A percentile compares a stretch with the other conserved stretches of the same genome.
phyloP scores from a whole-genome alignment of 2,888 invertebrate species.

The Clanis bilineata region DNA sequence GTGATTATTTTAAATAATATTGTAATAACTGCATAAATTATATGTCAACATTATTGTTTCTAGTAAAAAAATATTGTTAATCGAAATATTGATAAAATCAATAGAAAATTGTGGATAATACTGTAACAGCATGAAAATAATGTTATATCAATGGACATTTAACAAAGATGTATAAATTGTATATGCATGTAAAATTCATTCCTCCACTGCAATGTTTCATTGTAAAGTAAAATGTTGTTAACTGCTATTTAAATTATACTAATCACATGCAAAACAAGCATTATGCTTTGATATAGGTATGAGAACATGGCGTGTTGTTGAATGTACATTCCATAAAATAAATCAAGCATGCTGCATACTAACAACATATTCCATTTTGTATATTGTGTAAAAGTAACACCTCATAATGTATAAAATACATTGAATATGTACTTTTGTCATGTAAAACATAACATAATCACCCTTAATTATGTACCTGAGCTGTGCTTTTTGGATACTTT shows the following conservation, averaged over 20 bases:
- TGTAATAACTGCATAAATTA: not conserved
- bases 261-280: not conserved
- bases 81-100: no score
- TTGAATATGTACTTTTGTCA: conserved; percentile 16
- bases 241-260: not conserved
- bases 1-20: not conserved
- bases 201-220: not conserved
- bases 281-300: not conserved
- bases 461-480: conserved; percentile 51
- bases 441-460: conserved; percentile 21
- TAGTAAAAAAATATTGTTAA: no score
- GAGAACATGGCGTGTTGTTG: no score
- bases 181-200: no score
- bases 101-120: not conserved
- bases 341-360: not conserved
- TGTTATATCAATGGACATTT: no score
- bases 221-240: not conserved
- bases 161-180: not conserved
- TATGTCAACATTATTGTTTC: not conserved
- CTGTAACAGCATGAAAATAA: not conserved
- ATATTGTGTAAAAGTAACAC: conserved; percentile 16
- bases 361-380: not conserved
- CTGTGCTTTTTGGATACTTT: conserved; percentile 37
- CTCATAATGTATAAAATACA: conserved; percentile 22
- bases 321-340: not conserved